Evolutionary conservation across 2,113 vertebrate species (phyloP), one percentile per base, ranked within the genome.

Genomic region (Heptranchias perlo): DNA sequence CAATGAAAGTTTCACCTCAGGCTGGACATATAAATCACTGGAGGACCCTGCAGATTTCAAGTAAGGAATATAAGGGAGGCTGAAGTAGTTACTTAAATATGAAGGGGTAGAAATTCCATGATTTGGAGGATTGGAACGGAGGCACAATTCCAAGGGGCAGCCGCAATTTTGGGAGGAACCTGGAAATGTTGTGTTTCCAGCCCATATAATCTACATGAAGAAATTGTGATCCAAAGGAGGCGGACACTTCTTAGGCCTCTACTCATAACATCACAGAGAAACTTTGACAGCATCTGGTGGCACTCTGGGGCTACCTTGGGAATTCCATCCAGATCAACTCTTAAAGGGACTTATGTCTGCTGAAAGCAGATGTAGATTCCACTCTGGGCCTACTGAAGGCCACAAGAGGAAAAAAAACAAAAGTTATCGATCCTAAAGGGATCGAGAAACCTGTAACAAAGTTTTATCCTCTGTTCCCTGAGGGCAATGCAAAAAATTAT

Each of bases 1-100:
- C 73, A 96, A 49, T 67, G 97, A 98, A 47, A 96, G 96, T 97
- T 98, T 99, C 87, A 97, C 98, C 96, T 99, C 99, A 0, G 98
- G 97, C 39, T 97, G 96, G 96, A 97, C 97, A 96, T 98, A 98
- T 96, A 98, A 98, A 96, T 99, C 99, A 97, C 98, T 97, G 44
- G 98, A 99, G 64, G 94, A 95, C 25, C 94, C 94, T 95, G 47
- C 28, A 95, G 65, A 69, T 47, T 47, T 69, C 44, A 69, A 94
- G 39, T 52, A 31, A 95, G 64, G 44, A 95, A 52, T 31, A 28
- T 93, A 93, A 93, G 61, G 31, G 52, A 92, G n/a, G 89, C 28
- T 7, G 39, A 47, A 84, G 23, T 54, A 61, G 28, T 58, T 58
- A 58, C 10, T 62, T n/a, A 21, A 39, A 35, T 39, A 35, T 16